Base-by-base conservation (phyloP, 2,797 vertebrate genomes). In the Pantherophis vulpinus region DNA sequence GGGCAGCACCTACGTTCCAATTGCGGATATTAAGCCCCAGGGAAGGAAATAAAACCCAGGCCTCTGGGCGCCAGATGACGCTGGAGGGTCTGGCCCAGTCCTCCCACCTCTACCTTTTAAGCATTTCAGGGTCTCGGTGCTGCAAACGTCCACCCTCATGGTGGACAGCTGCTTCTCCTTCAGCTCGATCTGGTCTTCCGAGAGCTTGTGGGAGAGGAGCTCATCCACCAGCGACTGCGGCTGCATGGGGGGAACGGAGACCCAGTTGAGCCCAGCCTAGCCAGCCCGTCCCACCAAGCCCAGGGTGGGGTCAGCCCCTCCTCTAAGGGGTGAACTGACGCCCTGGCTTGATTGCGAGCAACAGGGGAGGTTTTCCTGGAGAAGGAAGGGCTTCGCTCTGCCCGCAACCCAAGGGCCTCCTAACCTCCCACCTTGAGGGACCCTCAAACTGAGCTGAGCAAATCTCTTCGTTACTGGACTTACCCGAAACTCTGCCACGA, bases 401-500 rank as follows among this genome's bases (percentile, higher is more conserved):
- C 63, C 9, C 2, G 10, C 20, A 11, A 83, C 9, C 74, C 37
- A 11, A 14, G 11, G 27, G 16, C 37, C 23, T 51, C n/a, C 25
- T 14, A 29, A n/a, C 14, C 90, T 51, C 59, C n/a, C 9, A 5
- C 63, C 2, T 60, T 2, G 5, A 11, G 18, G 0, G 60, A 10
- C 18, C 10, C 10, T 5, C 56, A 20, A 10, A 16, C 5, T 1
- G 6, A 20, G 29, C 13, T 1, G 13, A 29, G 4, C 47, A 3
- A 55, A 2, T 4, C 9, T 0, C 59, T 47, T 2, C 2, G 4
- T 29, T 12, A 0, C 1, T 4, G n/a, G 88, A 96, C 99, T 98
- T 98, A 99, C 99, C 94, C 98, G 97, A 97, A 99, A 99, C 97
- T 99, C 99, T 0, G 99, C 99, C 37, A 99, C 98, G 61, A 99